A percentile compares a stretch with the other conserved stretches of the same genome.
phyloP scores from a whole-genome alignment of 2,113 vertebrate genomes.

The Rhodinocichla rosea region DNA sequence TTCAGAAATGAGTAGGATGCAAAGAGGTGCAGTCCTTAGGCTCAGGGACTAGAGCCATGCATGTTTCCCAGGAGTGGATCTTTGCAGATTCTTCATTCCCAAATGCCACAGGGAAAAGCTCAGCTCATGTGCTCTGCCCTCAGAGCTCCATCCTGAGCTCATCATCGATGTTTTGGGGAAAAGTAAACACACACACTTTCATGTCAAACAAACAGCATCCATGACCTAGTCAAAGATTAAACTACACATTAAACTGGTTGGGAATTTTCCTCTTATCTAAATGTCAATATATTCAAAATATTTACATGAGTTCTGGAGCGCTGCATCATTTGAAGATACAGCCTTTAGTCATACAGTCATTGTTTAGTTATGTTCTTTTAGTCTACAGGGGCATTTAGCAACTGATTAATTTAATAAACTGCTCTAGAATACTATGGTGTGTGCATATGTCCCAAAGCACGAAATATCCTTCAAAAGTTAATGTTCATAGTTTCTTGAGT shows the following conservation, averaged over 20 bases:
- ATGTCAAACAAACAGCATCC: constrained; percentile 1
- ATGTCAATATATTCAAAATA: constrained; percentile 27
- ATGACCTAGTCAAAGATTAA: constrained; percentile 42
- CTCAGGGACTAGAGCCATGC: background rate
- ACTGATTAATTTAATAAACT: background rate
- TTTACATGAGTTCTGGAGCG: background rate
- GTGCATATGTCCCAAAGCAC: background rate
- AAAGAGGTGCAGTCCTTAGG: background rate
- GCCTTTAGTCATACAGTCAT: background rate
- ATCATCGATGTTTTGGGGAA: background rate
- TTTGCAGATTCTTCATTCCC: background rate
- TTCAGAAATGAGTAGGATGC: background rate
- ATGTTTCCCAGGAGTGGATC: background rate
- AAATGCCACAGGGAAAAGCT: background rate
- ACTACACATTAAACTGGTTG: background rate
- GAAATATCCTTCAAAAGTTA: background rate
- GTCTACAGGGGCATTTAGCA: background rate
- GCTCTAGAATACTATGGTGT: background rate
- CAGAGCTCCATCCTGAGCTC: background rate
- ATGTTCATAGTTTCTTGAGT: fast-evolving
- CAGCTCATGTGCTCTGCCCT: background rate
- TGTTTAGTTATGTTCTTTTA: background rate
- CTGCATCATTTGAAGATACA: background rate
- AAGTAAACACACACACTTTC: background rate
- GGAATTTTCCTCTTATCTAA: constrained; percentile 34